Percentiles rank a stretch among this genome's conserved stretches.
phyloP scores from a whole-genome alignment of 2,797 vertebrate species.

The Lutjanus campechanus region DNA sequence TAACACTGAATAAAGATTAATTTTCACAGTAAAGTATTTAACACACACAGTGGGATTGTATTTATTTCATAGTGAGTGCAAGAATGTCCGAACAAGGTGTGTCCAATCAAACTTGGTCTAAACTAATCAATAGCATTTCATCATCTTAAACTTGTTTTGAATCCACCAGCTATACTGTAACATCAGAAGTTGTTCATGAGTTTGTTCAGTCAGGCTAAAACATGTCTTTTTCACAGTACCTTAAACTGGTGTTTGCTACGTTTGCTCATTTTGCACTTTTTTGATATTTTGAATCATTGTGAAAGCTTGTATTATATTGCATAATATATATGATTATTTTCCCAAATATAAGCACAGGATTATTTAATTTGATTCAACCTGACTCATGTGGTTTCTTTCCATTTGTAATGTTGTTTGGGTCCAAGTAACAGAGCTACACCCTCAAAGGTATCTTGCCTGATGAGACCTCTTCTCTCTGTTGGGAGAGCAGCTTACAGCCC shows the following conservation, averaged over 20 bases:
- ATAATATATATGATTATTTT: slow-evolving; percentile 75
- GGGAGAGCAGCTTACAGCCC: too few relatives aligned
- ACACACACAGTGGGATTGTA: slow-evolving; percentile 10
- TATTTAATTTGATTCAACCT: slow-evolving; percentile 52
- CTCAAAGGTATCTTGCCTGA: slow-evolving; percentile 5
- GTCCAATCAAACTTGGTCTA: neutral
- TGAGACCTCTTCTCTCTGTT: neutral
- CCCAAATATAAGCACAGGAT: slow-evolving; percentile 77
- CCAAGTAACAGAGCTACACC: neutral
- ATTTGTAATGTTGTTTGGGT: neutral
- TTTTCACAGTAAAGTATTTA: slow-evolving; percentile 11
- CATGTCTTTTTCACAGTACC: slow-evolving; percentile 22
- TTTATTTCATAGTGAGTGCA: slow-evolving; percentile 15
- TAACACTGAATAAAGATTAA: neutral
- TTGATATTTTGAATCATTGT: slow-evolving; percentile 59
- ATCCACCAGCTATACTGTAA: slow-evolving; percentile 24
- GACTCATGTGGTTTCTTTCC: slow-evolving; percentile 39
- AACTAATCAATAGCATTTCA: neutral
- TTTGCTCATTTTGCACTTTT: slow-evolving; percentile 71
- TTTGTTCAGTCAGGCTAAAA: slow-evolving; percentile 25
- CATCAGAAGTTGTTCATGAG: slow-evolving; percentile 7
- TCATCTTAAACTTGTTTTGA: slow-evolving; percentile 26
- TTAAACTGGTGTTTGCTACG: slow-evolving; percentile 58
- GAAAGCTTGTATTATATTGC: slow-evolving; percentile 69
- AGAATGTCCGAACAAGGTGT: slow-evolving; percentile 10